Evolutionary conservation across 2,888 invertebrate genomes (phyloP), one percentile per base, ranked within the genome.

Genomic region (Trissonchulus latispiculum): DNA sequence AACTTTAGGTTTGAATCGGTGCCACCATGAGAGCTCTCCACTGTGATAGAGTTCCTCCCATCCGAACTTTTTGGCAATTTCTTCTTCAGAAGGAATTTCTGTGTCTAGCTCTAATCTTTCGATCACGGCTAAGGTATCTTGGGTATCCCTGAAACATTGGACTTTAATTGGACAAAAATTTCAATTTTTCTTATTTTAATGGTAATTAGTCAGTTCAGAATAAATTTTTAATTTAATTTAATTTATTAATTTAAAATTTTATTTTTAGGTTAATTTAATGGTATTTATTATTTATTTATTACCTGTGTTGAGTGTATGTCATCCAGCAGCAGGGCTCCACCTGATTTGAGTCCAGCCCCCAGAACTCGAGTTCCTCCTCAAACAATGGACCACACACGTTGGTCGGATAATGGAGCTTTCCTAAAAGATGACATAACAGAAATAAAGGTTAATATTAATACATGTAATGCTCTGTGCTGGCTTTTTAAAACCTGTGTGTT

Each of bases 311-410:
- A 1, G 87, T 87, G 80, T 87, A 87, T 15, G 87, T 87, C 86
- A 86, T 87, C 67, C 68, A 74, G 69, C 73, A 74, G 61, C 67
- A 74, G 2, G 71, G 62, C 80, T 81, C 61, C 1, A 85, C 85
- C 87, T 99, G 97, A 87, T 99, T 99, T 59, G 97, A 93, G 84
- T 99, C 97, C 78, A 99, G 88, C 23, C 97, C 97, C 97, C 97
- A 97, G 85, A 95, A 99, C 86, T 97, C 97, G 78, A 99, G 88
- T 85, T 99, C 99, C 84, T 97, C 97, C 84, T 99, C 99, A 84
- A 99, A 99, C 77, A 99, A 88, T 72, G 97, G 99, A 67, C 97
- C 97, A 84, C 97, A 99, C 0, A 99, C 97, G 84, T 99, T 95
- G 72, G 96, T 96, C 29, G 97, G 97, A 85, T 99, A 99, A 86